A percentile compares a stretch with the other conserved stretches of the same genome.
phyloP scores from a whole-genome alignment of 2,888 invertebrate species.

The Omphaloscelis lunosa region DNA sequence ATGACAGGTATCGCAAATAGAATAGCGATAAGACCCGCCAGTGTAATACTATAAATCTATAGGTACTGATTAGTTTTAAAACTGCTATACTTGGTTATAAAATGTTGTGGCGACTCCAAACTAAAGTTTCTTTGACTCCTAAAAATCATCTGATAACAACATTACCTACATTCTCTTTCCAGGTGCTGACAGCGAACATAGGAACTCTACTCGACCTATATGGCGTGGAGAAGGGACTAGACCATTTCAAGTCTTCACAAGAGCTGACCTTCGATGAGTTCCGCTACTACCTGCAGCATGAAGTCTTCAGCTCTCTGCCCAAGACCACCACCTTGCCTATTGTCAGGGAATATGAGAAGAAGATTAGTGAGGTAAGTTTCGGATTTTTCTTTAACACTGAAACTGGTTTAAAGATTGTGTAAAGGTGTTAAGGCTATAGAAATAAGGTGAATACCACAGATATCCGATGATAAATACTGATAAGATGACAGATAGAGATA shows the following conservation, averaged over 20 bases:
- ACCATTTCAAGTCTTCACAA: slow-evolving; percentile 93
- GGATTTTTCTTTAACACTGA: neutral
- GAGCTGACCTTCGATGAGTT: slow-evolving; percentile 94
- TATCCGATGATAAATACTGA: too few relatives aligned
- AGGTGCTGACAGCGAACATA: slow-evolving; percentile 96
- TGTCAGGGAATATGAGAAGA: slow-evolving; percentile 91
- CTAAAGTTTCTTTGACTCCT: neutral
- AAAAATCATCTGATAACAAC: neutral
- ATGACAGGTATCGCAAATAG: neutral
- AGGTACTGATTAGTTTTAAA: too few relatives aligned
- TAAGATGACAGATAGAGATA: too few relatives aligned
- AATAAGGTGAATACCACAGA: too few relatives aligned
- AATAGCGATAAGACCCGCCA: too few relatives aligned
- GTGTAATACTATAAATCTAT: too few relatives aligned
- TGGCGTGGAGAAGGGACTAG: slow-evolving; percentile 95
- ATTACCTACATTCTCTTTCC: slow-evolving; percentile 12
- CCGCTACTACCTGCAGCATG: slow-evolving; percentile 94
- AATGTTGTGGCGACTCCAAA: neutral
- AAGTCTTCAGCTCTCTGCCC: slow-evolving; percentile 93
- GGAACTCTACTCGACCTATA: slow-evolving; percentile 94
- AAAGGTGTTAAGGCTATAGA: neutral
- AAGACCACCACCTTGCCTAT: slow-evolving; percentile 90
- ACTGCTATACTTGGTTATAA: too few relatives aligned
- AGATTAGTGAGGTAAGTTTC: slow-evolving; percentile 92
- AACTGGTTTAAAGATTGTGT: neutral